phyloP scores from a whole-genome alignment of 2,888 invertebrate genomes.

The Spatulosminthurus flaviceps region DNA sequence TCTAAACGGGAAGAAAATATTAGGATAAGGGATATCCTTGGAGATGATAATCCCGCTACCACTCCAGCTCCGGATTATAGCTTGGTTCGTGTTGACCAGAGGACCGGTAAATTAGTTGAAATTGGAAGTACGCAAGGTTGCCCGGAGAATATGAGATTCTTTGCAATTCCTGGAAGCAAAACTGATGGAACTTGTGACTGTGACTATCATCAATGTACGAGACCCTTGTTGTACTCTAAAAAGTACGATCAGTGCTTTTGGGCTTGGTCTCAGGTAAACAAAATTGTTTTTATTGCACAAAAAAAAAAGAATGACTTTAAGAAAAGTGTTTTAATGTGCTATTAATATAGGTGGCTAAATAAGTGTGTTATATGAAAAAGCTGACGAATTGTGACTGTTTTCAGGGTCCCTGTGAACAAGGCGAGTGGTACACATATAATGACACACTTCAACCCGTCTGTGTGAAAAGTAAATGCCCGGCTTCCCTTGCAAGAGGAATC shows the following conservation, averaged over 20 bases:
- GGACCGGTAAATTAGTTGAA: conserved; percentile 48
- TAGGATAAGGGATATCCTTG: not conserved
- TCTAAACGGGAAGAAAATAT: conserved; percentile 38
- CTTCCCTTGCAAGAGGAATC: conserved; percentile 12
- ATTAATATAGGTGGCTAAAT: no score
- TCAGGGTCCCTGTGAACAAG: conserved; percentile 58
- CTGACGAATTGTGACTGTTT: no score
- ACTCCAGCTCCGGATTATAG: conserved; percentile 48
- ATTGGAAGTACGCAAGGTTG: conserved; percentile 54
- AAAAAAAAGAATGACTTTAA: no score
- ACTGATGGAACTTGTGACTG: conserved; percentile 61
- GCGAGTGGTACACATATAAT: conserved; percentile 59
- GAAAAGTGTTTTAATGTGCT: no score
- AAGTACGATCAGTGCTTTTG: conserved; percentile 57
- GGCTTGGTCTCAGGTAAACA: conserved; percentile 62
- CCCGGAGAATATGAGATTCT: conserved; percentile 61
- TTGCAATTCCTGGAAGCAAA: conserved; percentile 58
- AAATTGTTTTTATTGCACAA: no score
- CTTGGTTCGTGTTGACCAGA: conserved; percentile 53
- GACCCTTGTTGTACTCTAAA: conserved; percentile 56
- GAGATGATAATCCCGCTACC: not conserved
- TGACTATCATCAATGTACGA: conserved; percentile 60
- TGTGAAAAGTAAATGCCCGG: conserved; percentile 51
- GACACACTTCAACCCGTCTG: conserved; percentile 53
- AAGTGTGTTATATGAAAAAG: not conserved